Base-by-base conservation (phyloP, 2,888 invertebrate genomes). In the Lymantria monacha region DNA sequence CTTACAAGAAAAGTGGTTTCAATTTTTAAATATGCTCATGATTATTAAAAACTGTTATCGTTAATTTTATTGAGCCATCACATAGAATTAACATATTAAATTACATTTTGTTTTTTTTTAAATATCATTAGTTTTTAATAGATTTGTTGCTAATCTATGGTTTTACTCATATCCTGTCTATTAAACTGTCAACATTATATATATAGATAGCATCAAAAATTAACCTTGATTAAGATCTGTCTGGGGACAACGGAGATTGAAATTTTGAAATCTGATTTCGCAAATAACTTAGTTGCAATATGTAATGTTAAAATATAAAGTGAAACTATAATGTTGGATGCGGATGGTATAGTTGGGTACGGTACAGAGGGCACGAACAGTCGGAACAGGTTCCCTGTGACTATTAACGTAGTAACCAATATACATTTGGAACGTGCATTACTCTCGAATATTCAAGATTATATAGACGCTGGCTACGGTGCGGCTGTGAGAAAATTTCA, bases 361-460 rank as follows among this genome's bases (percentile, higher is more conserved):
- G 75, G 83, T 79, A 85, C 87, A 85, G 86, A 87, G 87, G 85
- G 87, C 89, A 87, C 75, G 83, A 79, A 75, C 80, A 76, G 71
- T 57, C 62, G 61, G 75, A 85, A 90, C 90, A 81, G 88, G 90
- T 90, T 90, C 83, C 66, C 70, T 74, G 81, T 61, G 78, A 80
- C 87, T 87, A 86, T 84, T 85, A 86, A 73, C 84, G 85, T 83
- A 88, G 84, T 87, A 85, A 88, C 88, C 86, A 88, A 87, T 86
- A 88, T 87, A 86, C 85, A 84, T 85, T 82, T 79, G 73, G 75
- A 79, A 77, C 81, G 74, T 74, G 77, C 72, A 73, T 75, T 77
- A 81, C 82, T 76, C 66, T 67, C 61, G 51, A 63, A 57, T 66
- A 66, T 66, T 61, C 69, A 74, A 83, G 83, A 83, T 86, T 85